These are phyloP conservation scores for Zoroaster sp. DNA, from an alignment of 53 echinoderm and acorn worm genomes.

Conservation along the genomic window DNA sequence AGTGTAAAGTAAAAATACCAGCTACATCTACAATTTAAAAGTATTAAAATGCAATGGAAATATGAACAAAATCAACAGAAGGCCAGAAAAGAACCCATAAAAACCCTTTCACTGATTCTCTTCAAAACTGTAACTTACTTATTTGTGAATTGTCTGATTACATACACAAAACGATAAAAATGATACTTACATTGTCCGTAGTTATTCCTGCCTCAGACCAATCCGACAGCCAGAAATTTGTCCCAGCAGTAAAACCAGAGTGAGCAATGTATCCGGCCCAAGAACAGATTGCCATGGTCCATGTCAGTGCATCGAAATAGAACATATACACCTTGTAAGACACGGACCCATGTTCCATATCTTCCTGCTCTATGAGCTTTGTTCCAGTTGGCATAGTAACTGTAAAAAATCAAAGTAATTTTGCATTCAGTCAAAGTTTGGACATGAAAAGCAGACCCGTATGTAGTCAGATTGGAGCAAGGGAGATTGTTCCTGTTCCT, in stretches of 20 bases:
- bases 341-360: conserved; percentile 56
- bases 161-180: neutral
- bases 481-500: too few relatives aligned
- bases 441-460: neutral
- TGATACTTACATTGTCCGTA: neutral
- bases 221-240: conserved; percentile 67
- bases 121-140: neutral
- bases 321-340: conserved; percentile 59
- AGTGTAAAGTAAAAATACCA: too few relatives aligned
- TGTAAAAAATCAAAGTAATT: neutral
- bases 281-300: neutral
- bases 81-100: too few relatives aligned
- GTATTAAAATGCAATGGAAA: too few relatives aligned
- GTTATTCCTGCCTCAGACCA: conserved; percentile 54
- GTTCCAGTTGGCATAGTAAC: neutral
- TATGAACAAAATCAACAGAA: too few relatives aligned
- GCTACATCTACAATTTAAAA: too few relatives aligned
- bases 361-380: conserved; percentile 59
- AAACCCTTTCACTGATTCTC: too few relatives aligned
- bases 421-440: neutral
- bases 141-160: neutral
- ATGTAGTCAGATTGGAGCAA: too few relatives aligned
- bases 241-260: conserved; percentile 1
- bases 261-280: neutral
- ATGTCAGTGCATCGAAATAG: conserved; percentile 32